phyloP scores from a whole-genome alignment of 1,140 invertebrate genomes.

The Panulirus ornatus region DNA sequence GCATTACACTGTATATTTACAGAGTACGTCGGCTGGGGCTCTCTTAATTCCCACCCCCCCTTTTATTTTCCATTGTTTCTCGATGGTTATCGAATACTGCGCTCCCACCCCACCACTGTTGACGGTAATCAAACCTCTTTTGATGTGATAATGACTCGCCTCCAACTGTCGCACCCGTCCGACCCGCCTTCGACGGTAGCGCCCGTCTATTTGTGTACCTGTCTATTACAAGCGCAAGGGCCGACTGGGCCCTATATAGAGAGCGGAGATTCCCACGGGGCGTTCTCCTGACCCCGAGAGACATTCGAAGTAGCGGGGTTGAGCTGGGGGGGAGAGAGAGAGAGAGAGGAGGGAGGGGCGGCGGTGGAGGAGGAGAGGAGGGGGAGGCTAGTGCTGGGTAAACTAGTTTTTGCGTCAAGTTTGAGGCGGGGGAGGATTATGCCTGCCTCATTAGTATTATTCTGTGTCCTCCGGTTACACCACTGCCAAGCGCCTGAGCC shows the following conservation, averaged over 20 bases:
- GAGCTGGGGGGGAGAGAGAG: neutral
- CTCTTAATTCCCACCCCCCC: constrained; percentile 22
- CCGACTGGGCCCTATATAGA: no score
- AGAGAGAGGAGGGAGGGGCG: neutral
- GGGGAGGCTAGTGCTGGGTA: neutral
- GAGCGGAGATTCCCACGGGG: no score
- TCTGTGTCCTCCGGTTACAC: constrained; percentile 22
- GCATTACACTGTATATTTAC: constrained; percentile 59
- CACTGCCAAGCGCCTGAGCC: neutral
- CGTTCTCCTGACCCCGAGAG: neutral
- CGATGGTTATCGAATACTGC: constrained; percentile 22
- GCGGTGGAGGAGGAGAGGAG: neutral
- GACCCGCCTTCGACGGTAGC: no score
- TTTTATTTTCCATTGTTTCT: constrained; percentile 32
- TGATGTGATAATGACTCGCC: constrained; percentile 37
- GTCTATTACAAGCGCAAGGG: no score
- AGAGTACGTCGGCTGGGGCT: constrained; percentile 22
- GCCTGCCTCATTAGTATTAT: constrained; percentile 26
- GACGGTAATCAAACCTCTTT: constrained; percentile 49
- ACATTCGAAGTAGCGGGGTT: neutral
- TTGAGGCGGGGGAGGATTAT: constrained; percentile 23
- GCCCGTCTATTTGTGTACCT: no score
- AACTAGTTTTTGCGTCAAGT: constrained; percentile 28
- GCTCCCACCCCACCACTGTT: constrained; percentile 8
- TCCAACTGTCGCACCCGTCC: neutral